Evolutionary conservation across 2,113 vertebrate genomes (phyloP).

Genomic region (Xiphophorus hellerii): DNA sequence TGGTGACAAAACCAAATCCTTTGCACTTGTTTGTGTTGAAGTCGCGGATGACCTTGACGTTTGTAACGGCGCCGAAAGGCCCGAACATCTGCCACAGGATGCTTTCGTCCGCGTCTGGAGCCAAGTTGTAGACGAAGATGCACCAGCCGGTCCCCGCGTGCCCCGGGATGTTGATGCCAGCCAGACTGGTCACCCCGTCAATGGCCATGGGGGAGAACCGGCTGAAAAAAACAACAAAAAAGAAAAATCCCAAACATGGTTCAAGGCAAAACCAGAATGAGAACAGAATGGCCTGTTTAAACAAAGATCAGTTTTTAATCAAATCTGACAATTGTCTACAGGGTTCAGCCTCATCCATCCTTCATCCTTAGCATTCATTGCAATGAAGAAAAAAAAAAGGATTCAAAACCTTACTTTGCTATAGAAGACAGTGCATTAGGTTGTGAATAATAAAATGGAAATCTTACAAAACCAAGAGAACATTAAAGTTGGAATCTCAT

Average conservation of each 20-base stretch:
- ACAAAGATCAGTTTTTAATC: conserved; percentile 19
- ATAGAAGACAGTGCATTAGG: too few species aligned
- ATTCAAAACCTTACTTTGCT: too few species aligned
- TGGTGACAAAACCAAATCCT: conserved; percentile 99
- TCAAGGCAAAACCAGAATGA: conserved; percentile 32
- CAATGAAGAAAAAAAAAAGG: not conserved
- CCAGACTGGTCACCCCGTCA: conserved; percentile 97
- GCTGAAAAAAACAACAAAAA: conserved; percentile 71
- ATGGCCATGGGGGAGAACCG: conserved; percentile 98
- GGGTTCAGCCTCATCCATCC: conserved; percentile 19
- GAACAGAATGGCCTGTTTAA: conserved; percentile 21
- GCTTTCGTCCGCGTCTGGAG: conserved; percentile 97
- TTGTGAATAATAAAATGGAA: too few species aligned
- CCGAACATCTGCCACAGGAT: conserved; percentile 99
- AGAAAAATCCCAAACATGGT: conserved; percentile 47
- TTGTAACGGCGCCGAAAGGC: conserved; percentile 97
- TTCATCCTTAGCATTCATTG: not conserved
- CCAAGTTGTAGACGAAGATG: conserved; percentile 99
- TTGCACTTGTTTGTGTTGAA: conserved; percentile 99
- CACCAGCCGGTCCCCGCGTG: conserved; percentile 97
- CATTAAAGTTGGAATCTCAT: too few species aligned
- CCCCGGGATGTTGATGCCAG: conserved; percentile 97
- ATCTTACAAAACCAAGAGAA: too few species aligned
- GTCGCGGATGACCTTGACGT: conserved; percentile 99
- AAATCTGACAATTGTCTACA: conserved; percentile 30